Percentiles rank a stretch among this genome's conserved stretches.
phyloP scores from a whole-genome alignment of 2,113 vertebrate species.

The Glaucomys volans region DNA sequence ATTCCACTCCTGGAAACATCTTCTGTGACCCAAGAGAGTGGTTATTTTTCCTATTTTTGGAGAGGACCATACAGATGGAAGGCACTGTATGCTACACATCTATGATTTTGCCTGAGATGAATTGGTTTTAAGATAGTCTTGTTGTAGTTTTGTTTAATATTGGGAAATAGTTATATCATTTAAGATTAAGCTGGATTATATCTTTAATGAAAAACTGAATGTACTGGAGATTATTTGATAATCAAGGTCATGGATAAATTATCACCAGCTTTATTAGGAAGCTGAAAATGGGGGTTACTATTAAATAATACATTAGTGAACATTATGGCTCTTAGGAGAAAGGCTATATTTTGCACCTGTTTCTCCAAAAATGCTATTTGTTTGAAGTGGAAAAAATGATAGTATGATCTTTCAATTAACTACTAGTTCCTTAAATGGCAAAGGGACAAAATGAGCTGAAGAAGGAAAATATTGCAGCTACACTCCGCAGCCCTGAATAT shows the following conservation, averaged over 20 bases:
- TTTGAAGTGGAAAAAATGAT: background rate
- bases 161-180: background rate
- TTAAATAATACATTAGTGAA: background rate
- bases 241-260: background rate
- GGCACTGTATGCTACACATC: background rate
- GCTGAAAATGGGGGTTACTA: background rate
- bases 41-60: background rate
- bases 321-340: background rate
- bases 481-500: conserved; percentile 47
- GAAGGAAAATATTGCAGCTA: conserved; percentile 33
- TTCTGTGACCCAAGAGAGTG: background rate
- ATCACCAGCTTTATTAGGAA: background rate
- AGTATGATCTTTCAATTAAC: background rate
- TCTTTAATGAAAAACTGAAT: conserved; percentile 7
- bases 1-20: background rate
- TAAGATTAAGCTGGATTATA: conserved; percentile 19
- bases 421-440: background rate
- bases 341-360: background rate
- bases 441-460: conserved; percentile 12
- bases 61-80: background rate
- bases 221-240: background rate
- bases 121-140: background rate
- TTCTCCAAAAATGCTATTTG: background rate
- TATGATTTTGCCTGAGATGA: background rate
- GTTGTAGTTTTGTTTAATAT: background rate